Percentiles rank a stretch among this genome's conserved stretches.
These are phyloP conservation scores for Notocelia uddmanniana DNA, from an alignment of 2,888 invertebrate genomes.

Conservation along the genomic window DNA sequence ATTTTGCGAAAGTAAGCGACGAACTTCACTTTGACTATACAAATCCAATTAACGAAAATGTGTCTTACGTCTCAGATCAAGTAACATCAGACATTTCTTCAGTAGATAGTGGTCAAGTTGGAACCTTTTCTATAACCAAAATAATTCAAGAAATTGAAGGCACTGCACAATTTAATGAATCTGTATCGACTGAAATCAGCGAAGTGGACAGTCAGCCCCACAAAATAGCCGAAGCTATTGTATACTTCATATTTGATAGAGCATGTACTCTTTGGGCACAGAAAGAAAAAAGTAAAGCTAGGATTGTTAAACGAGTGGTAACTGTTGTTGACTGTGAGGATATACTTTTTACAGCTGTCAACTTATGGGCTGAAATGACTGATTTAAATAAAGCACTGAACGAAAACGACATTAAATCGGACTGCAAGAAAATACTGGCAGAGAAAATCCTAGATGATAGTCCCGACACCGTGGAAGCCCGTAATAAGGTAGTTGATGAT, in stretches of 20 bases:
- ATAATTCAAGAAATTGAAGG: constrained; percentile 68
- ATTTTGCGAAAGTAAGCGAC: constrained; percentile 36
- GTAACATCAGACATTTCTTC: not conserved
- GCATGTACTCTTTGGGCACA: constrained; percentile 60
- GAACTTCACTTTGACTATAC: constrained; percentile 45
- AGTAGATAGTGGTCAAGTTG: constrained; percentile 40
- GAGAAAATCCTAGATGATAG: not conserved
- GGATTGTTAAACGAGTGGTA: constrained; percentile 62
- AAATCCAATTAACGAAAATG: constrained; percentile 13
- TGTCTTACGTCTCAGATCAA: constrained; percentile 36
- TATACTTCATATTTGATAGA: constrained; percentile 72
- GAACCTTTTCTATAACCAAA: constrained; percentile 70
- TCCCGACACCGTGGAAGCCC: not conserved
- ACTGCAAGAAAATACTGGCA: not conserved
- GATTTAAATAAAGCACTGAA: not conserved
- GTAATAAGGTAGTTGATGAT: not conserved
- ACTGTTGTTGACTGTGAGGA: constrained; percentile 77
- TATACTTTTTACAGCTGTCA: constrained; percentile 68
- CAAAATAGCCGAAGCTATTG: constrained; percentile 70
- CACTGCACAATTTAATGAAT: constrained; percentile 60
- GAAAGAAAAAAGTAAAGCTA: constrained; percentile 55
- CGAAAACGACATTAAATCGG: not conserved
- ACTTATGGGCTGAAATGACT: constrained; percentile 56
- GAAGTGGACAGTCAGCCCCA: constrained; percentile 59
- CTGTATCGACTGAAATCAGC: constrained; percentile 64